phyloP scores from a whole-genome alignment of 2,888 invertebrate genomes.

The Thymelicus lineola region DNA sequence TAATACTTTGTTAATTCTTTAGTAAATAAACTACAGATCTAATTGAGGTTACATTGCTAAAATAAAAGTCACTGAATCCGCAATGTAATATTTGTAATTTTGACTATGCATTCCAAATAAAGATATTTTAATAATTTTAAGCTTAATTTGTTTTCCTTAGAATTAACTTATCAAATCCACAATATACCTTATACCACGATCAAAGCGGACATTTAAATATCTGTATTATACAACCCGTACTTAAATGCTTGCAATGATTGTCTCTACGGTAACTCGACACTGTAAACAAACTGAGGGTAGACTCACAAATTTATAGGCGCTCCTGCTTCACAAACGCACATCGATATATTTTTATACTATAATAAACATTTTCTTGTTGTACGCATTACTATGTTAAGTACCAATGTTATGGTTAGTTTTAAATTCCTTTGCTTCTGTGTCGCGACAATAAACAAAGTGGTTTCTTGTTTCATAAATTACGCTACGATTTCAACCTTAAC shows the following conservation, averaged over 20 bases:
- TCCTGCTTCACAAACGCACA: slow-evolving; percentile 14
- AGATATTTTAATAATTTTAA: too few relatives aligned
- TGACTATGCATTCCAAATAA: too few relatives aligned
- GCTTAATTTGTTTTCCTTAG: too few relatives aligned
- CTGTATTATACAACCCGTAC: not conserved
- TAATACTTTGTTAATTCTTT: too few relatives aligned
- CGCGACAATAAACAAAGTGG: slow-evolving; percentile 21
- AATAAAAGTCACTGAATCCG: too few relatives aligned
- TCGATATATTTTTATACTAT: slow-evolving; percentile 24
- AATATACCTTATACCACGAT: not conserved
- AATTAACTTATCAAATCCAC: too few relatives aligned
- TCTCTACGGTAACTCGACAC: slow-evolving; percentile 13
- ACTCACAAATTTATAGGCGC: slow-evolving; percentile 1
- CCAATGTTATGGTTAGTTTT: slow-evolving; percentile 15
- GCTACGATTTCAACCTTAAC: too few relatives aligned
- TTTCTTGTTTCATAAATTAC: not conserved
- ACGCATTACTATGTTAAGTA: not conserved
- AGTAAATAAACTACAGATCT: too few relatives aligned
- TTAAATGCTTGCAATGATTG: not conserved
- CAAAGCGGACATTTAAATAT: not conserved
- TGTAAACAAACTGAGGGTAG: not conserved
- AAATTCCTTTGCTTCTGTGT: slow-evolving; percentile 26
- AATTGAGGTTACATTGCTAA: too few relatives aligned
- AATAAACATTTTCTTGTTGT: slow-evolving; percentile 25
- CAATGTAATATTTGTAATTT: too few relatives aligned